Conservation (phyloP, 64 coral and sea anemone species). For the Montipora efflorescens region DNA sequence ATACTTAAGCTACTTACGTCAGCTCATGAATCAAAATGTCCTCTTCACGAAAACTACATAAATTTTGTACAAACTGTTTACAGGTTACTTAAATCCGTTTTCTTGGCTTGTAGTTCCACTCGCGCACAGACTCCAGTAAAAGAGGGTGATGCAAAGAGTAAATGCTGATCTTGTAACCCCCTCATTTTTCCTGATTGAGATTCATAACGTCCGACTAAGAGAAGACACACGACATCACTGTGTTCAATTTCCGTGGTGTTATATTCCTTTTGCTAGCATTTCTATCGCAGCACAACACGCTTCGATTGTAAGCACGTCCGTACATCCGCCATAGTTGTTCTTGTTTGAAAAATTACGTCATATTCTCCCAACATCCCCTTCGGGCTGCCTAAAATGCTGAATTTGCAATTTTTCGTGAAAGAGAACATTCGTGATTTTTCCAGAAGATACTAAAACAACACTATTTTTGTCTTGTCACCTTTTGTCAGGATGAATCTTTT, state of each 20-base stretch:
- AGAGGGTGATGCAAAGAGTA: no score
- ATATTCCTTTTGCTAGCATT: not conserved
- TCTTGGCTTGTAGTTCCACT: no score
- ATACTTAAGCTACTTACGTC: no score
- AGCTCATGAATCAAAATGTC: no score
- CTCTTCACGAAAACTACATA: no score
- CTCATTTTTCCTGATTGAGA: no score
- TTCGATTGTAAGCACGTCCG: not conserved
- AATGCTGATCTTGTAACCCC: no score
- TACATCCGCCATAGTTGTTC: not conserved
- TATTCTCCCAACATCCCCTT: not conserved
- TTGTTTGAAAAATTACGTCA: constrained; percentile 72
- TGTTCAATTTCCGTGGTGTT: not conserved
- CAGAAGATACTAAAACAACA: not conserved
- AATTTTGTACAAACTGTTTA: no score
- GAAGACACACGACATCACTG: constrained; percentile 97
- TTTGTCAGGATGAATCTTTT: not conserved
- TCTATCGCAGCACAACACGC: not conserved
- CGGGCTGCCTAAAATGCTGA: no score
- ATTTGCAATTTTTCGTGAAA: no score
- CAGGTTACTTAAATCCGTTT: no score
- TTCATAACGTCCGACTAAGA: constrained; percentile 99
- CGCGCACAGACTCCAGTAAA: no score
- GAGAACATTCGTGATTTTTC: constrained; percentile 1
- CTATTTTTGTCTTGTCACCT: not conserved